A percentile compares a stretch with the other conserved stretches of the same genome.
Conservation (phyloP, 2,888 invertebrate genomes). For the Corythucha ciliata region DNA sequence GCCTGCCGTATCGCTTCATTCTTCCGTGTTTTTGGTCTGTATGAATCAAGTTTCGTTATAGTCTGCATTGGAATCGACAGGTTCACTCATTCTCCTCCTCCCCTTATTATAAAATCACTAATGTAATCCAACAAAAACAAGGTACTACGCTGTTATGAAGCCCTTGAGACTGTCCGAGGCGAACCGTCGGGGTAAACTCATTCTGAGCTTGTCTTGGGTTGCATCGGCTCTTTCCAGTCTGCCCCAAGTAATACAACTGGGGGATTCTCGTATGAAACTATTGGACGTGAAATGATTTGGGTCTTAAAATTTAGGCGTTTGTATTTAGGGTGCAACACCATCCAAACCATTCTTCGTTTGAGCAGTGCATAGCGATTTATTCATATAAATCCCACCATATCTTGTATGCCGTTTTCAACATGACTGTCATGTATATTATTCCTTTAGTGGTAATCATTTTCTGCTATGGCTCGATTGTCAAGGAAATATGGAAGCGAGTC, state of each 20-base stretch:
- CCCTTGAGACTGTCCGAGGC: conserved; percentile 65
- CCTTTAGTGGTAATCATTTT: conserved; percentile 77
- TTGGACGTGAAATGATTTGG: too few species aligned
- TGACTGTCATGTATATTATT: conserved; percentile 77
- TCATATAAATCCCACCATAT: conserved; percentile 66
- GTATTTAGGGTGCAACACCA: conserved; percentile 81
- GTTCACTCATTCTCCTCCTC: conserved; percentile 46
- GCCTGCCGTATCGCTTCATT: conserved; percentile 81
- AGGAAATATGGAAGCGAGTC: conserved; percentile 70
- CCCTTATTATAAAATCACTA: not conserved
- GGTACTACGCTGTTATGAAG: conserved; percentile 76
- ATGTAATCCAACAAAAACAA: conserved; percentile 39
- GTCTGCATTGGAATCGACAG: conserved; percentile 84
- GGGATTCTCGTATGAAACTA: too few species aligned
- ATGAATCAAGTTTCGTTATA: conserved; percentile 75
- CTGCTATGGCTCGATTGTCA: conserved; percentile 78
- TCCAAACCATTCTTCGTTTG: conserved; percentile 72
- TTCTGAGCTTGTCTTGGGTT: conserved; percentile 72
- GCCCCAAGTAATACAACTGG: too few species aligned
- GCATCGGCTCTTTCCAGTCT: conserved; percentile 69
- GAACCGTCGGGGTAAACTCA: conserved; percentile 63
- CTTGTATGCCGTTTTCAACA: conserved; percentile 72
- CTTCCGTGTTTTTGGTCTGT: conserved; percentile 76
- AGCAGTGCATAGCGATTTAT: conserved; percentile 83
- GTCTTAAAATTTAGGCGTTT: conserved; percentile 49